Evolutionary conservation across 2,797 vertebrate species (phyloP).

Genomic region (Pelodytes ibericus): DNA sequence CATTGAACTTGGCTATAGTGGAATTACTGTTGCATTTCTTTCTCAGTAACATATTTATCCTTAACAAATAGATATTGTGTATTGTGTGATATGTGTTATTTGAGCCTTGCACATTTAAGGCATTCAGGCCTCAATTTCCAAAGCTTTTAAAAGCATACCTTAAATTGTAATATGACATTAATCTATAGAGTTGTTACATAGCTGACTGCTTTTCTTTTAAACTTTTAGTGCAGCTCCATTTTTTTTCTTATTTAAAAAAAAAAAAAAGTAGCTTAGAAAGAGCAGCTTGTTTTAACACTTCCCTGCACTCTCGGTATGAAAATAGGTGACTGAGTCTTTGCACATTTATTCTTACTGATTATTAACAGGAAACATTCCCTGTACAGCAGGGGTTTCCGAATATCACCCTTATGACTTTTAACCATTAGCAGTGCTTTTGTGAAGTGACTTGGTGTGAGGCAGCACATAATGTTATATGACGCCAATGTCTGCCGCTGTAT

Average conservation of each 20-base stretch:
- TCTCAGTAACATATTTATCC: slow-evolving; percentile 44
- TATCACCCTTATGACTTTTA: slow-evolving; percentile 9
- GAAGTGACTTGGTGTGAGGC: slow-evolving; percentile 4
- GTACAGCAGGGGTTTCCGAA: slow-evolving; percentile 14
- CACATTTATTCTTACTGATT: background rate
- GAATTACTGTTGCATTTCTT: slow-evolving; percentile 37
- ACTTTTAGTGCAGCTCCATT: slow-evolving; percentile 8
- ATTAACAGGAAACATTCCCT: slow-evolving; percentile 3
- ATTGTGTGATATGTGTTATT: slow-evolving; percentile 46
- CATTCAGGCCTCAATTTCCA: slow-evolving; percentile 45
- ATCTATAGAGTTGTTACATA: background rate
- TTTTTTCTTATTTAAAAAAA: slow-evolving; percentile 3
- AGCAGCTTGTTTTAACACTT: slow-evolving; percentile 2
- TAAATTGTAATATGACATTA: background rate
- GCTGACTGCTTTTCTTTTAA: slow-evolving; percentile 1
- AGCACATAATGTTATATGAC: background rate
- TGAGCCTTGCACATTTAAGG: slow-evolving; percentile 48
- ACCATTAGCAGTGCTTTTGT: slow-evolving; percentile 20
- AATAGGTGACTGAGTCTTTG: background rate
- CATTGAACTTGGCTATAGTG: background rate
- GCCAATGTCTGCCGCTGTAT: slow-evolving; percentile 16
- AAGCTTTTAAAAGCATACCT: slow-evolving; percentile 32
- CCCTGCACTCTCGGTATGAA: background rate
- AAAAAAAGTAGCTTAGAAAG: slow-evolving; percentile 12
- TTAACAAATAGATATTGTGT: slow-evolving; percentile 32